Conservation (phyloP, 2,797 vertebrate genomes). For the Calcarius lapponicus region DNA sequence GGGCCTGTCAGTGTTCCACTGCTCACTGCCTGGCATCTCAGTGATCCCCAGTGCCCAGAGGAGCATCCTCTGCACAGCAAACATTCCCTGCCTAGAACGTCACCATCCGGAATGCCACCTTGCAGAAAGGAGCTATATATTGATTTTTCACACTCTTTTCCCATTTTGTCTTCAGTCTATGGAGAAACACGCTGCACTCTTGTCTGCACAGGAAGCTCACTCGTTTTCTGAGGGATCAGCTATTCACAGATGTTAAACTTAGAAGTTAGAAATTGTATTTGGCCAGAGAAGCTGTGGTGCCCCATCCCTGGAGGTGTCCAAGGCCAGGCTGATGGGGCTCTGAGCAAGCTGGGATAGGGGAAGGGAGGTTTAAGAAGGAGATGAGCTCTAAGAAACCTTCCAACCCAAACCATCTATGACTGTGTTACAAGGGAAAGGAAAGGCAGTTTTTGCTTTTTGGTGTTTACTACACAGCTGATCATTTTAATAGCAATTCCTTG, state of each 20-base stretch:
- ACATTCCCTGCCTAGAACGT: accelerated
- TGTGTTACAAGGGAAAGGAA: not conserved
- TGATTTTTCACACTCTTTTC: not conserved
- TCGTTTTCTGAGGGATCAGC: not conserved
- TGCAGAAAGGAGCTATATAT: not conserved
- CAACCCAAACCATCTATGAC: not conserved
- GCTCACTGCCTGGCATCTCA: not conserved
- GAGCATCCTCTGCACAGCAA: not conserved
- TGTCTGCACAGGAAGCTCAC: not conserved
- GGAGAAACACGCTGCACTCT: not conserved
- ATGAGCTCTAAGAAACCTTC: not conserved
- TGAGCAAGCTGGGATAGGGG: not conserved
- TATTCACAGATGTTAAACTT: not conserved
- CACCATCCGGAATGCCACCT: not conserved
- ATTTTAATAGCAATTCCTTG: not conserved
- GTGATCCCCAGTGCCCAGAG: not conserved
- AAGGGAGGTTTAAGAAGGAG: not conserved
- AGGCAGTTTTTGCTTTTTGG: not conserved
- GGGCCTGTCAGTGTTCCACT: not conserved
- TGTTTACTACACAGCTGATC: not conserved
- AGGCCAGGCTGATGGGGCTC: not conserved
- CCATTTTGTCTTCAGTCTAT: not conserved
- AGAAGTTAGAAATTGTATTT: not conserved
- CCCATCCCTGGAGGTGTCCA: not conserved
- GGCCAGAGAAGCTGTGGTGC: not conserved